Conservation (phyloP, 2,888 invertebrate genomes). For the Drosophila rellima region DNA sequence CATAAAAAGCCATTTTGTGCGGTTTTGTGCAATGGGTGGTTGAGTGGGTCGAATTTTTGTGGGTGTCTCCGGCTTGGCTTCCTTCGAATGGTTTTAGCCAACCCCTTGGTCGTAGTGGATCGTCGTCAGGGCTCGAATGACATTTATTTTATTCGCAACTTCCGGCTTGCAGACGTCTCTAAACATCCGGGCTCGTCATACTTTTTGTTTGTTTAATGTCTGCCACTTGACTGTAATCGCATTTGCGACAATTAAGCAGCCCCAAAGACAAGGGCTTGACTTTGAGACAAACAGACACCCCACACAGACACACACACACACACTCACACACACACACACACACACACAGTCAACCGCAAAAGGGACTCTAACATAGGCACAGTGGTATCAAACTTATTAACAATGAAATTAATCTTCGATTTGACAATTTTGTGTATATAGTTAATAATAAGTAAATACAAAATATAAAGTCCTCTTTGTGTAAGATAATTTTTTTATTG, state of each 20-base stretch:
- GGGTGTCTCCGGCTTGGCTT: constrained; percentile 17
- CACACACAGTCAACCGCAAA: neutral
- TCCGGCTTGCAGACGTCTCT: constrained; percentile 75
- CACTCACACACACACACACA: constrained; percentile 14
- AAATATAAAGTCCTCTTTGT: no score
- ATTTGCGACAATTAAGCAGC: constrained; percentile 85
- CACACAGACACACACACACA: constrained; percentile 7
- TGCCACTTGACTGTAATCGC: constrained; percentile 84
- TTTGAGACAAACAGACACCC: constrained; percentile 53
- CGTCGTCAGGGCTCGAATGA: constrained; percentile 50
- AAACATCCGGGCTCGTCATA: constrained; percentile 77
- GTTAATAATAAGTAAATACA: no score
- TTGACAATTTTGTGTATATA: no score
- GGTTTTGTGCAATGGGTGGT: constrained; percentile 51
- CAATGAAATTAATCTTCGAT: neutral
- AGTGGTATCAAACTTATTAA: neutral
- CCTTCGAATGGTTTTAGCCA: constrained; percentile 6
- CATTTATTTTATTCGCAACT: constrained; percentile 80
- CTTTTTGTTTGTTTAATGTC: constrained; percentile 80
- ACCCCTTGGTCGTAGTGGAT: neutral
- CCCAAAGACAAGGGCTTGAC: constrained; percentile 71
- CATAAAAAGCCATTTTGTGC: constrained; percentile 78
- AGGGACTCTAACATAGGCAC: neutral
- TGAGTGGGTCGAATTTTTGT: constrained; percentile 8
- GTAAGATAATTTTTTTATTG: no score